Conservation (phyloP, 2,888 invertebrate species). For the Chironomus riparius region DNA sequence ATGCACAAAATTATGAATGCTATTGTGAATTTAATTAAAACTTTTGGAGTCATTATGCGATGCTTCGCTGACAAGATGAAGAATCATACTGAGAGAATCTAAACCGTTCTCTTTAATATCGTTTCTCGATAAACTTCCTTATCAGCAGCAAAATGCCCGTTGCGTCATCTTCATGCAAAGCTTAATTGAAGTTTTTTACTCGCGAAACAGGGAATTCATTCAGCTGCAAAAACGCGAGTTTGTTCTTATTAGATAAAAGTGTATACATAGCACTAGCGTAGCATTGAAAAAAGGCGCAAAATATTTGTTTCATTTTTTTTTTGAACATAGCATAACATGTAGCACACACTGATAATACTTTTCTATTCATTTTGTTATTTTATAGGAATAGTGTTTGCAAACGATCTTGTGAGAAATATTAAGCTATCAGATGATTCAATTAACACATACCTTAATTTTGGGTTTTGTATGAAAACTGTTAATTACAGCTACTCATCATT, state of each 20-base stretch:
- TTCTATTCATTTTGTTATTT: neutral
- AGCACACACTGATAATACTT: neutral
- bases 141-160: constrained; percentile 11
- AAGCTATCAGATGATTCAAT: neutral
- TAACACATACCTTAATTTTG: neutral
- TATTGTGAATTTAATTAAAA: neutral
- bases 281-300: neutral
- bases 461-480: constrained; percentile 13
- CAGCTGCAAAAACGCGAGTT: neutral
- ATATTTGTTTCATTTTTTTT: no score
- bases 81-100: constrained; percentile 2
- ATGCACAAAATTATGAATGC: neutral
- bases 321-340: neutral
- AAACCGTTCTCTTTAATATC: neutral
- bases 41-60: neutral
- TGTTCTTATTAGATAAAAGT: neutral
- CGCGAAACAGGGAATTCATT: neutral
- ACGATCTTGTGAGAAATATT: no score
- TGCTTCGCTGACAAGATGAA: constrained; percentile 6
- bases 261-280: neutral
- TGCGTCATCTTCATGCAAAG: constrained; percentile 1
- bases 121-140: constrained; percentile 19
- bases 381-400: neutral
- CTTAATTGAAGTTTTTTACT: neutral
- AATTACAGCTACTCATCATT: neutral